Evolutionary conservation across 1,140 invertebrate species (phyloP).

Genomic region (Macrocentrus cingulum): DNA sequence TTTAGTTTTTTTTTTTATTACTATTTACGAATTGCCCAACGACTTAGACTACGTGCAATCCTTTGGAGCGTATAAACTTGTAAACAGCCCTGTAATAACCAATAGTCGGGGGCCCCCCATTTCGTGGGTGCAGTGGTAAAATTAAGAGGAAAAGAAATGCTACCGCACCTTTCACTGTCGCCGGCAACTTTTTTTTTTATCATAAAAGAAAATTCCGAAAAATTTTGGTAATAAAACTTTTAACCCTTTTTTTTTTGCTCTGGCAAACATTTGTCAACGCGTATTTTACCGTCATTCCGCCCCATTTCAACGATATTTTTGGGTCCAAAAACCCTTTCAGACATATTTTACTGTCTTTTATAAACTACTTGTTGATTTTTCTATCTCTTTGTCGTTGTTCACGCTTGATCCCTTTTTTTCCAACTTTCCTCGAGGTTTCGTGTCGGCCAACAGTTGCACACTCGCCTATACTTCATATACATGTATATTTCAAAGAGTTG

Average conservation of each 20-base stretch:
- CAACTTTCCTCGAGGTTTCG: background rate
- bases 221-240: conserved; percentile 35
- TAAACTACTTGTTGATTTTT: too few species aligned
- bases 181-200: conserved; percentile 10
- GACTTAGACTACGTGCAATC: background rate
- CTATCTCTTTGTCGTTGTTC: background rate
- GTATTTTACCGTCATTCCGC: too few species aligned
- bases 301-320: too few species aligned
- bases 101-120: too few species aligned
- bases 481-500: conserved; percentile 5
- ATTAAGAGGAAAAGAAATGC: conserved; percentile 16
- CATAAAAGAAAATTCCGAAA: conserved; percentile 36
- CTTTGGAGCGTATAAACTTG: conserved; percentile 10
- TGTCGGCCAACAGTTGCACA: conserved; percentile 1
- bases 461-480: conserved; percentile 9
- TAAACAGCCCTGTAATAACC: background rate
- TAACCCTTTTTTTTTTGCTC: conserved; percentile 28
- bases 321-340: background rate
- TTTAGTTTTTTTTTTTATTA: background rate
- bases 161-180: too few species aligned
- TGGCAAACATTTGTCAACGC: conserved; percentile 1
- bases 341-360: too few species aligned
- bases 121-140: conserved; percentile 6
- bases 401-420: conserved; percentile 20
- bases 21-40: too few species aligned